Evolutionary conservation across 2,113 vertebrate species (phyloP), one percentile per base, ranked within the genome.

Genomic region (Eretmochelys imbricata): DNA sequence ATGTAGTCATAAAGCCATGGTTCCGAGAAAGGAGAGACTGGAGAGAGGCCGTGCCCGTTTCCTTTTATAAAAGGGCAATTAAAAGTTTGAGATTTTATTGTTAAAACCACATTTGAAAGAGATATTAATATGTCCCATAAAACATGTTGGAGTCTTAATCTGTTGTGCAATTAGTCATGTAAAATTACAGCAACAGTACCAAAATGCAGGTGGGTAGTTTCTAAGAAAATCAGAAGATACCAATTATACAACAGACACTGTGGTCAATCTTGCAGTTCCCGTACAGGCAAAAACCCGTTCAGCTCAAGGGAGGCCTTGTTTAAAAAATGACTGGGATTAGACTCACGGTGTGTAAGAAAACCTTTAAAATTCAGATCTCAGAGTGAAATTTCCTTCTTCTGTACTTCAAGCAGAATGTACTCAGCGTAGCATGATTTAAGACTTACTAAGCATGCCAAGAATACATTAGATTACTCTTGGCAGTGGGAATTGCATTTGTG

Each of bases 401-500:
- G 89, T 62, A 91, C 80, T 80, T 69, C 80, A 82, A 78, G 91
- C 84, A 94, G 89, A 80, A 88, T 50, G 92, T 93, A 59, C 88
- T 89, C 90, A 72, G 88, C 82, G 51, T 1, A 24, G 87, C 38
- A 87, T 87, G 94, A 96, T 97, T 96, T 95, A 88, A 87, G 81
- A 4, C 82, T 92, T 92, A 69, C 69, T 85, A 76, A 76, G 89
- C 94, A 24, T 86, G 96, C 95, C 96, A 97, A 84, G 89, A 94
- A 85, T 75, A 93, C 27, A 84, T 94, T 42, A 90, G 89, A 51
- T 55, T 65, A 49, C 84, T 95, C 90, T 94, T 96, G 93, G 97
- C 94, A 96, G 76, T 84, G 84, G 69, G 55, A 42, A 27, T 82
- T 93, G 95, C 38, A 35, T 97, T 96, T 96, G 96, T 97, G 97